Conservation (phyloP, 30 jellyfish, hydroid and myxozoan species). For the Morbakka virulenta region DNA sequence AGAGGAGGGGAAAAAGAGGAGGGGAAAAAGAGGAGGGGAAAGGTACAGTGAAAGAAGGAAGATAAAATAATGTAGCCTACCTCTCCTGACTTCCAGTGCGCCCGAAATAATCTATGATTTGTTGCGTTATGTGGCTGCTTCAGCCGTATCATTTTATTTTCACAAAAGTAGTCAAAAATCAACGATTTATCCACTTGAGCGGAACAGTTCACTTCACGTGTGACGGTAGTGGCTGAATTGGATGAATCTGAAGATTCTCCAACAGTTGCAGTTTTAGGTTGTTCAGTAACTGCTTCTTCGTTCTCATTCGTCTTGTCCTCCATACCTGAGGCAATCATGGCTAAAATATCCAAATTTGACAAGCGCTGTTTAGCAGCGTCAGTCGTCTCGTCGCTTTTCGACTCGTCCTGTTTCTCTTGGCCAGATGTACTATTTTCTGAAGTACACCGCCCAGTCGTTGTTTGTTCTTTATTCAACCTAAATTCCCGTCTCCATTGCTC, state of each 20-base stretch:
- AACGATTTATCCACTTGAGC: neutral
- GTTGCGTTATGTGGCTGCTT: neutral
- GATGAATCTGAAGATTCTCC: neutral
- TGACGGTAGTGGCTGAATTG: neutral
- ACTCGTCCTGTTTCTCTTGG: neutral
- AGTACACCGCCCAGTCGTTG: neutral
- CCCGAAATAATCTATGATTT: neutral
- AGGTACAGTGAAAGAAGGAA: too few relatives aligned
- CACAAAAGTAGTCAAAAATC: neutral
- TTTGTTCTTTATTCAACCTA: neutral
- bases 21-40: too few relatives aligned
- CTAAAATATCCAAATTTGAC: constrained; percentile 40
- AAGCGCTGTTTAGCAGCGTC: neutral
- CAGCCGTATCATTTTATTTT: neutral
- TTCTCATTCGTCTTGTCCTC: neutral
- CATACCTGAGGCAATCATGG: constrained; percentile 65
- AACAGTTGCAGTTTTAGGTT: neutral
- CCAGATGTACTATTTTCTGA: neutral
- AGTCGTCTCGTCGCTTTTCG: neutral
- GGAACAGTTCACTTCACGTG: neutral
- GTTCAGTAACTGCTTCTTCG: neutral
- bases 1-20: too few relatives aligned
- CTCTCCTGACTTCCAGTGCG: neutral
- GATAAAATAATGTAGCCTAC: too few relatives aligned
- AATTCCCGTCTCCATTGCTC: neutral